Conservation (phyloP, 2,113 vertebrate genomes). For the mouse (Mus musculus) region GRCm39 chr5:39020001-39020500, state of each 20-base stretch:
- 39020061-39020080: neutral
- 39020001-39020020: constrained; percentile 51
- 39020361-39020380: no score
- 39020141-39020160: neutral
- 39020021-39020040: neutral
- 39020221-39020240: neutral
- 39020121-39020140: neutral
- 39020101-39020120: neutral
- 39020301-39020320: neutral
- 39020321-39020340: no score
- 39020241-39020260: neutral
- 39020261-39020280: neutral
- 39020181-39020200: neutral
- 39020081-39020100: neutral
- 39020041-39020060: neutral
- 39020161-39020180: neutral
- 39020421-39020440: neutral
- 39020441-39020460: neutral
- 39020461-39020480: neutral
- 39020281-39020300: neutral
- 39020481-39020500: accelerated
- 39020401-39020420: neutral
- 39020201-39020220: neutral
- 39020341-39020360: neutral
- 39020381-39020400: no score